Evolutionary conservation across 2,113 vertebrate species (phyloP), one percentile per base, ranked within the genome.

Genomic region (Malurus cyaneus): DNA sequence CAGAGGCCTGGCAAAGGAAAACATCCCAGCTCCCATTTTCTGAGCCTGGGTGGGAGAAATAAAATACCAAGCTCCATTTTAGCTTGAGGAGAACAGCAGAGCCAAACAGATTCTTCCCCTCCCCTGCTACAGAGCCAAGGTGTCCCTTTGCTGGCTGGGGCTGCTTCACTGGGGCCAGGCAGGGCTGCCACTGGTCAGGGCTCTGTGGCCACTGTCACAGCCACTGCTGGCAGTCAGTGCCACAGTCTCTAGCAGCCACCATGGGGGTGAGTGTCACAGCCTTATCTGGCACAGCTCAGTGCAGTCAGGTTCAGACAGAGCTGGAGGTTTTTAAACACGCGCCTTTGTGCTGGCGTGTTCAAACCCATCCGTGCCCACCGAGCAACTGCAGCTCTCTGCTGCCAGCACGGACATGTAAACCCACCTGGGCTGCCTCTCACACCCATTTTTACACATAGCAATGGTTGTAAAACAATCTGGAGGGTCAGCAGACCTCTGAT

Each of bases 181-280:
- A 80, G 72, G 0, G 1, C 49, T 88, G 74, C 50, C 66, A 53
- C 20, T 0, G 0, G n/a, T 2, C 3, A 74, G 69, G 56, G 46
- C 53, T 72, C 53, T 3, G 12, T 5, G 8, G 71, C 36, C 11
- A 3, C 57, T 64, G 70, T 61, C 42, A 24, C 0, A 1, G 42
- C 61, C 49, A 46, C 56, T 52, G 56, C 73, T 54, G 61, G 61
- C 57, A 52, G 20, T 12, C 41, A 26, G 19, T 1, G 14, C 66
- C 7, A 2, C 32, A 34, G 47, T 12, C 9, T 0, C 16, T 13
- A 9, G 21, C 2, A 23, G 42, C 54, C 1, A 1, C 5, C 32
- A 52, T 0, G 0, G 23, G 32, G 56, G 34, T 1, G 5, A 61
- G 76, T 4, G 2, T 24, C 8, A 1, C 14, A 78, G 56, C 60